Evolutionary conservation across 2,888 invertebrate genomes (phyloP), one percentile per base, ranked within the genome.

Genomic region (Apamea epomidion): DNA sequence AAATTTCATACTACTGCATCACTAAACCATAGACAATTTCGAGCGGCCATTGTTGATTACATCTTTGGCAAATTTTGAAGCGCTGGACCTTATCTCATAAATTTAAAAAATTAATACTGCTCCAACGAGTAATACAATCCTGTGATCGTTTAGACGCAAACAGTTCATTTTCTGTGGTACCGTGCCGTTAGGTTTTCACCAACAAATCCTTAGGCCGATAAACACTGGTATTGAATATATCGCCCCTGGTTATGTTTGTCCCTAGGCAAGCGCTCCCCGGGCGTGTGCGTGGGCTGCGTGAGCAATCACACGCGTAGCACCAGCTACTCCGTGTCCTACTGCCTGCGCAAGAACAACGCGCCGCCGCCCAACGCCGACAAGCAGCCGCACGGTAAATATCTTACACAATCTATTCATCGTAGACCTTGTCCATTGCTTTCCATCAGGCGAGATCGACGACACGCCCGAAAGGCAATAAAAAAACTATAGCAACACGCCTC

Each of bases 321-420:
- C 12, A 99, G 99, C 93, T 99, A 99, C 95, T 99, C 98, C 0
- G 99, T 98, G n/a, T 98, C 98, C 25, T 99, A 98, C 94, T 98
- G 98, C 91, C 98, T 98, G 92, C 97, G 98, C 87, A 98, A 98
- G 94, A 98, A 97, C 81, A 98, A 98, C 89, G 98, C 98, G 71
- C 93, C 94, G 77, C 91, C 94, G 29, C 90, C 94, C 25, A 87
- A 90, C 54, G 90, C 91, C 2, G 96, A 96, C 29, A 96, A 95
- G 81, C 94, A 91, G 67, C 90, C 89, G 21, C 95, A 96, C 85
- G 96, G 95, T 84, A 76, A 79, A 7, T 77, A 69, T 51, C n/a
- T 14, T 71, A 51, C 54, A 45, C 12, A 8, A 32, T 2, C 32
- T 51, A 8, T 12, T 7, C 69, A 6, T 48, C 45, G n/a, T 14